These are phyloP conservation scores for Eurytoma adleriae DNA, from an alignment of 2,888 invertebrate species.

Conservation along the genomic window DNA sequence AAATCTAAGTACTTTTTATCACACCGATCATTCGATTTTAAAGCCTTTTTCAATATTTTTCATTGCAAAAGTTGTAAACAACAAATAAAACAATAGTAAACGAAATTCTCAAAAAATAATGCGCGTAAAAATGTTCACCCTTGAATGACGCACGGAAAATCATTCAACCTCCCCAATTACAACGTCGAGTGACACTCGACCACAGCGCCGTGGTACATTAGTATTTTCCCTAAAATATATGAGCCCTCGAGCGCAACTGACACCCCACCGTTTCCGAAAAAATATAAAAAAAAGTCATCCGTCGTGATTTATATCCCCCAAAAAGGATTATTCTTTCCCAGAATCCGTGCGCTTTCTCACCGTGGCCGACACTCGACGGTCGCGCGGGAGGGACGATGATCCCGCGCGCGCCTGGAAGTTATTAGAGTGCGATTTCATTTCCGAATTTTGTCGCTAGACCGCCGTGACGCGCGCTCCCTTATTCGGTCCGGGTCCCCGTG, in stretches of 20 bases:
- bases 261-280: background rate
- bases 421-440: slow-evolving; percentile 75
- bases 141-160: background rate
- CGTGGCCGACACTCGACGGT: background rate
- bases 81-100: too few species aligned
- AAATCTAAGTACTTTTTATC: background rate
- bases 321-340: slow-evolving; percentile 47
- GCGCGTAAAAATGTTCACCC: too few species aligned
- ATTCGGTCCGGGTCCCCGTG: background rate
- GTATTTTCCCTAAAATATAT: background rate
- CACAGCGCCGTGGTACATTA: background rate
- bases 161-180: slow-evolving; percentile 21
- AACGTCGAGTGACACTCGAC: background rate
- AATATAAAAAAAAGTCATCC: slow-evolving; percentile 8
- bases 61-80: too few species aligned
- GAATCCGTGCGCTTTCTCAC: slow-evolving; percentile 10
- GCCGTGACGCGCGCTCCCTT: slow-evolving; percentile 40
- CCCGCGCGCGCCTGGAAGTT: slow-evolving; percentile 66
- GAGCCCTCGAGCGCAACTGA: background rate
- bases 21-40: too few species aligned
- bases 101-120: too few species aligned
- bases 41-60: too few species aligned
- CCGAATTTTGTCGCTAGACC: slow-evolving; percentile 64
- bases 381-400: slow-evolving; percentile 23
- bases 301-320: slow-evolving; percentile 26